phyloP scores from a whole-genome alignment of 2,888 invertebrate species.

The Drosophila aldrichi region DNA sequence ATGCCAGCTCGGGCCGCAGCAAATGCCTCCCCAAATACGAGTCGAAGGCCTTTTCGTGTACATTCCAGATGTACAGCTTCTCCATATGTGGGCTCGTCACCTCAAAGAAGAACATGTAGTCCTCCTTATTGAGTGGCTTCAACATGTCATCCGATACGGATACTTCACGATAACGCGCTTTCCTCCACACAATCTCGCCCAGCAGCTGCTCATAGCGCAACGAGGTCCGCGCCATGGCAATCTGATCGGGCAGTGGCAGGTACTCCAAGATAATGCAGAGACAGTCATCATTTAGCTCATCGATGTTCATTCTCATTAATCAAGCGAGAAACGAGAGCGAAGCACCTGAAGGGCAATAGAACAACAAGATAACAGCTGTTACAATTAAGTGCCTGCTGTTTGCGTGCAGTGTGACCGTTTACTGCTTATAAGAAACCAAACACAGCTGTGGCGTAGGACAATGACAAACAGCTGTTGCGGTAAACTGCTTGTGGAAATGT shows the following conservation, averaged over 20 bases:
- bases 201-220: slow-evolving; percentile 52
- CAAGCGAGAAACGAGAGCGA: slow-evolving; percentile 14
- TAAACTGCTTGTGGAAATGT: not conserved
- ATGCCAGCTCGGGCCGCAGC: slow-evolving; percentile 56
- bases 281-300: slow-evolving; percentile 64
- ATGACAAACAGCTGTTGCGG: not conserved
- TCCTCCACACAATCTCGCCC: slow-evolving; percentile 60
- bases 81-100: slow-evolving; percentile 60
- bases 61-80: slow-evolving; percentile 70
- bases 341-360: slow-evolving; percentile 19
- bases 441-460: not conserved
- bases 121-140: slow-evolving; percentile 57
- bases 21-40: slow-evolving; percentile 63
- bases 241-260: slow-evolving; percentile 57
- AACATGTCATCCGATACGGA: slow-evolving; percentile 61
- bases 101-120: slow-evolving; percentile 67
- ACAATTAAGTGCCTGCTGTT: not conserved
- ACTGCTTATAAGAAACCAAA: not conserved
- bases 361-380: slow-evolving; percentile 44
- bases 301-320: slow-evolving; percentile 56
- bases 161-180: slow-evolving; percentile 60
- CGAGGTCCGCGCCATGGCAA: slow-evolving; percentile 63
- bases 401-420: slow-evolving; percentile 24
- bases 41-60: slow-evolving; percentile 64
- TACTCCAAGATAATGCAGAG: slow-evolving; percentile 62